Evolutionary conservation across 2,888 invertebrate species (phyloP), one percentile per base, ranked within the genome.

Genomic region (Oligia latruncula): DNA sequence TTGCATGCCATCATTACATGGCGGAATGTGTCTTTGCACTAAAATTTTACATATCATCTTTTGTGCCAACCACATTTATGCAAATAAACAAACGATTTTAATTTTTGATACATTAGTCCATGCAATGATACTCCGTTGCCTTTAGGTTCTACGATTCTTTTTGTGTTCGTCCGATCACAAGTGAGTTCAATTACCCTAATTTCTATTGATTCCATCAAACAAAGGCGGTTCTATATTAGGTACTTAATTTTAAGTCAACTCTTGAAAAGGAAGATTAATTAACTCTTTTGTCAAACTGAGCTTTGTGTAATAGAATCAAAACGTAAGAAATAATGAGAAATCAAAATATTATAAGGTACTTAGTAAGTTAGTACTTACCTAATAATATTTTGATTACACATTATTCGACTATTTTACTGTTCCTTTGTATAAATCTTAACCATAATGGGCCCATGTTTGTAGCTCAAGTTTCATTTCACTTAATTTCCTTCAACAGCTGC

Each of bases 401-500:
- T 58, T 9, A 58, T 23, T 49, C 49, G 49, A 49, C 29, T 29
- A 29, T 62, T 52, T 49, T 55, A 55, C 17, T 15, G 20, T 29
- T 46, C 15, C 17, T 43, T 60, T 35, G 15, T 52, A 76, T 0
- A 77, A 58, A 81, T 58, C 49, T 29, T 58, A 64, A 64, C 71
- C 68, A 29, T 68, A 72, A 70, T 60, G 64, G 64, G 43, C 2
- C 40, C 4, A 15, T 13, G 5, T 40, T 29, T 72, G 49, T 66
- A 70, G 52, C 52, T 60, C 70, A 55, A 66, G 46, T 75, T 78
- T 77, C 72, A 74, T 71, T 74, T 75, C 65, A 80, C 70, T 80
- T 74, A 71, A 68, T 77, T 85, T 85, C 60, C 80, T 76, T 80
- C 60, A 70, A 71, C 83, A 80, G 82, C 73, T 83, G 70, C 43